A percentile compares a stretch with the other conserved stretches of the same genome.
Conservation (phyloP, 2,113 vertebrate species). For the Sciurus niger region DNA sequence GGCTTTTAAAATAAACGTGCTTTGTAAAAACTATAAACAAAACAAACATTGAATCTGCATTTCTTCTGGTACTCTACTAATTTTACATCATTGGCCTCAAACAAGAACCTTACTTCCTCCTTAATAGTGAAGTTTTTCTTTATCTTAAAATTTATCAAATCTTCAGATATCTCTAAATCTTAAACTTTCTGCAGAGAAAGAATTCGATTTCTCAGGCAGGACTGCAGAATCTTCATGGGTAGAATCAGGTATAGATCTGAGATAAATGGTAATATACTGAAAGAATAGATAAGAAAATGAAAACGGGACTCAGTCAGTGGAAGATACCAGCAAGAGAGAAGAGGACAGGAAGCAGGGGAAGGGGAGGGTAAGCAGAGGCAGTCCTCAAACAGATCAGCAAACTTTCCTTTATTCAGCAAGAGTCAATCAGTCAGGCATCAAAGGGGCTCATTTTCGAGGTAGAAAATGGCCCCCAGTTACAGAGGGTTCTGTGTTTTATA, state of each 20-base stretch:
- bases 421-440: too few species aligned
- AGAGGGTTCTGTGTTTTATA: too few species aligned
- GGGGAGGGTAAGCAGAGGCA: not conserved
- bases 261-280: not conserved
- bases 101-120: not conserved
- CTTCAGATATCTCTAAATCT: not conserved
- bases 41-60: not conserved
- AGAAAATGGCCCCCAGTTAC: too few species aligned
- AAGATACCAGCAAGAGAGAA: too few species aligned
- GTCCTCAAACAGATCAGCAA: too few species aligned
- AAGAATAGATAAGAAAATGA: not conserved
- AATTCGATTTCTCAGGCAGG: not conserved
- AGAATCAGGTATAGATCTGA: not conserved
- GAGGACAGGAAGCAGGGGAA: not conserved
- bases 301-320: not conserved
- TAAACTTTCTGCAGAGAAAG: not conserved
- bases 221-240: not conserved
- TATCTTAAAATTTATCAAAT: not conserved
- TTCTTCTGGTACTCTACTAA: not conserved
- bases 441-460: too few species aligned
- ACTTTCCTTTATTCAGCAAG: too few species aligned
- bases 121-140: not conserved
- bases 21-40: not conserved
- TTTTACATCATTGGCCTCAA: not conserved
- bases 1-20: slow-evolving; percentile 8